Percentiles rank a stretch among this genome's conserved stretches.
These are phyloP conservation scores for Acipenser oxyrinchus DNA, from an alignment of 2,797 vertebrate genomes.

Conservation along the genomic window DNA sequence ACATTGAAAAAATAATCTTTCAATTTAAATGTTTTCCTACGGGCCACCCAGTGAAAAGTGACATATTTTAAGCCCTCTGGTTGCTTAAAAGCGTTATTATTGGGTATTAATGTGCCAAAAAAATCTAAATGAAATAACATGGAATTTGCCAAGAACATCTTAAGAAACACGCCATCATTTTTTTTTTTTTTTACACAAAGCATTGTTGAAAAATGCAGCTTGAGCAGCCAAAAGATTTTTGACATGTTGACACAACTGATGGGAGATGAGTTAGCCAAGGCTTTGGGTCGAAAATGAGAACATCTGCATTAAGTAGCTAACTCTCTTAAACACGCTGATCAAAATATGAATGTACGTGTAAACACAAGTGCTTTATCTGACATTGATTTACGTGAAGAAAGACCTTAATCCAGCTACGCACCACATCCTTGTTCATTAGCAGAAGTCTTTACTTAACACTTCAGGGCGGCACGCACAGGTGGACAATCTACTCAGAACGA, in stretches of 20 bases:
- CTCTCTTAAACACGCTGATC: conserved; percentile 78
- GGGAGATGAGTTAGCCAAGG: conserved; percentile 57
- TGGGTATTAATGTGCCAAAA: conserved; percentile 56
- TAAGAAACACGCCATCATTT: conserved; percentile 47
- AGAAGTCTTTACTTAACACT: conserved; percentile 75
- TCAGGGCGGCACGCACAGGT: conserved; percentile 70
- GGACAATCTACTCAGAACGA: conserved; percentile 64
- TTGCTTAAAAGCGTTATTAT: conserved; percentile 44
- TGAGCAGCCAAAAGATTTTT: conserved; percentile 60
- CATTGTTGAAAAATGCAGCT: conserved; percentile 54
- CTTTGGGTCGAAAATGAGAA: conserved; percentile 56
- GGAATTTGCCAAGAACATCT: conserved; percentile 51
- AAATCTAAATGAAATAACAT: conserved; percentile 53
- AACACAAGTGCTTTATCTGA: conserved; percentile 76
- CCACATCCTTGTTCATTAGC: conserved; percentile 73
- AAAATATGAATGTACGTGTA: conserved; percentile 79
- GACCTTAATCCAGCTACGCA: conserved; percentile 67
- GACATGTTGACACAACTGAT: conserved; percentile 71
- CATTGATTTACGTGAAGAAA: conserved; percentile 75
- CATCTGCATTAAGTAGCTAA: conserved; percentile 79
- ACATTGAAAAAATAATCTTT: conserved; percentile 20
- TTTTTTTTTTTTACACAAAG: conserved; percentile 35
- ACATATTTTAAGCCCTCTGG: conserved; percentile 30
- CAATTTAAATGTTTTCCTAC: conserved; percentile 20
- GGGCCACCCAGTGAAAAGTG: conserved; percentile 31